Conservation (phyloP, 2,888 invertebrate genomes). For the Drosophila limbata region DNA sequence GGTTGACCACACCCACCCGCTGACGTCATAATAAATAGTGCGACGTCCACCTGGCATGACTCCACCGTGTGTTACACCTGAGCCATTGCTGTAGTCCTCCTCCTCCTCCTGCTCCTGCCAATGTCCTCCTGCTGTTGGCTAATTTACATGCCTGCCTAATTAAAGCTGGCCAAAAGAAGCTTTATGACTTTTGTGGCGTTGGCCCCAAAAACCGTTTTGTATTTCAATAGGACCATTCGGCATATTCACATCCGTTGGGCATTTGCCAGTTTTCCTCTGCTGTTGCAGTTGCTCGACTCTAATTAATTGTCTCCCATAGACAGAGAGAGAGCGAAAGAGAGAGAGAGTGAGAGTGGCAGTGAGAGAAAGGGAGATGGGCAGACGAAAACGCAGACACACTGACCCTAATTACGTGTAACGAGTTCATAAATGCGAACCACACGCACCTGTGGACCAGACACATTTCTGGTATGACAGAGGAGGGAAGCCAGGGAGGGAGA, state of each 20-base stretch:
- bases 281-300: slow-evolving; percentile 50
- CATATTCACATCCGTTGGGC: slow-evolving; percentile 35
- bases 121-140: slow-evolving; percentile 42
- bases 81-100: slow-evolving; percentile 21
- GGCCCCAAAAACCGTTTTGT: slow-evolving; percentile 66
- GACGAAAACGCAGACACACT: slow-evolving; percentile 50
- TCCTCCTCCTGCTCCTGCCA: neutral
- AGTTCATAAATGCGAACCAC: slow-evolving; percentile 72
- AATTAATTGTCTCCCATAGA: slow-evolving; percentile 70
- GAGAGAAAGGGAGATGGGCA: slow-evolving; percentile 27
- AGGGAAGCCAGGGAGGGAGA: neutral
- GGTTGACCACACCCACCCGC: slow-evolving; percentile 27
- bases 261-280: slow-evolving; percentile 21
- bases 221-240: slow-evolving; percentile 67
- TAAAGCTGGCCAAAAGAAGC: slow-evolving; percentile 68
- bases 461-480: neutral
- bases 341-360: neutral
- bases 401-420: slow-evolving; percentile 80
- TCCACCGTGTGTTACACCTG: slow-evolving; percentile 48
- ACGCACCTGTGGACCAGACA: slow-evolving; percentile 63
- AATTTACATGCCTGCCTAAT: slow-evolving; percentile 77
- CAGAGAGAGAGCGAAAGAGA: neutral
- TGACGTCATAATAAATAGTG: slow-evolving; percentile 48
- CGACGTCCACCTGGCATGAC: slow-evolving; percentile 9
- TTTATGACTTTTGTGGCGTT: slow-evolving; percentile 71